Evolutionary conservation across 2,113 vertebrate genomes (phyloP).

Genomic region (Tenebrosternarchus preto): DNA sequence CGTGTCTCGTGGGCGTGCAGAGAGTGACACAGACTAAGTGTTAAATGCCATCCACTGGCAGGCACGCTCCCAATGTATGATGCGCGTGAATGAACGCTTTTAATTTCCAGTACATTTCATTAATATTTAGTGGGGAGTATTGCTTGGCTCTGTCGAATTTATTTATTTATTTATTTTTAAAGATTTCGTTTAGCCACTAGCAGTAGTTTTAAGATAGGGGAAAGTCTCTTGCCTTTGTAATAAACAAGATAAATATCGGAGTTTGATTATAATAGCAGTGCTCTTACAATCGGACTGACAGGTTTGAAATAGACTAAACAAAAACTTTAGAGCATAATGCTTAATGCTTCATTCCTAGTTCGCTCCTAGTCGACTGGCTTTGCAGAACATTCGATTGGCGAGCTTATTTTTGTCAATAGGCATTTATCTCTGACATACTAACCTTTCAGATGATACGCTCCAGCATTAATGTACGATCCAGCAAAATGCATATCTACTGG

Average conservation of each 20-base stretch:
- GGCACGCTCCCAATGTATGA: slow-evolving; percentile 67
- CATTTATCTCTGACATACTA: no score
- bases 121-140: slow-evolving; percentile 61
- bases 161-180: neutral
- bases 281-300: neutral
- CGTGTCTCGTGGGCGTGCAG: slow-evolving; percentile 70
- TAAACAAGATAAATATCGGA: neutral
- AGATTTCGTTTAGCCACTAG: neutral
- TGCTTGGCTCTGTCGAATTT: no score
- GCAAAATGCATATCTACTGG: no score
- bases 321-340: no score
- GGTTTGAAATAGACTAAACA: neutral
- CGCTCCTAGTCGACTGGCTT: neutral
- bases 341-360: neutral
- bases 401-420: no score
- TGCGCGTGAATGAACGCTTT: slow-evolving; percentile 61
- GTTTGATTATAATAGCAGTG: neutral
- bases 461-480: no score
- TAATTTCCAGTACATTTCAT: slow-evolving; percentile 62
- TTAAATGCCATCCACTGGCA: slow-evolving; percentile 59
- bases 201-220: neutral
- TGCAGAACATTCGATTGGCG: no score
- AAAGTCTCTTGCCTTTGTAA: neutral
- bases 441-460: no score
- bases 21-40: slow-evolving; percentile 32